phyloP scores from a whole-genome alignment of 2,888 invertebrate genomes.

The Lasioglossum morio region DNA sequence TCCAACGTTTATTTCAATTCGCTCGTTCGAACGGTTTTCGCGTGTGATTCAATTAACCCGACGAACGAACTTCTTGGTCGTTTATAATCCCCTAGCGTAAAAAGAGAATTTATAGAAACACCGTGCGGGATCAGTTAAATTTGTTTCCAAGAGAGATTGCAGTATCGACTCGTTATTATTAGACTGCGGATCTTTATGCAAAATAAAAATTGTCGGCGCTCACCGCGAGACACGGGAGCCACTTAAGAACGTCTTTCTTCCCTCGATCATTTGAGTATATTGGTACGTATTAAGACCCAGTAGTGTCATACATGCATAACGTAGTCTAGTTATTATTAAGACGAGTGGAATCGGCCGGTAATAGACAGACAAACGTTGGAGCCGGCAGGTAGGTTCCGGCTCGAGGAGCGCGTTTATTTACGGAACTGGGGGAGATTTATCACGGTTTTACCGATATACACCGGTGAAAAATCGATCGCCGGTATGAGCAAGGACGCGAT shows the following conservation, averaged over 20 bases:
- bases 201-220: too few relatives aligned
- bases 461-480: slow-evolving; percentile 32
- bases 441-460: slow-evolving; percentile 31
- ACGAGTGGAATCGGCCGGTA: not conserved
- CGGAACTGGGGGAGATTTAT: slow-evolving; percentile 23
- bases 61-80: not conserved
- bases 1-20: not conserved
- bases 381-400: not conserved
- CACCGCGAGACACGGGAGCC: too few relatives aligned
- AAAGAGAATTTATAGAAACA: not conserved
- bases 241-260: too few relatives aligned
- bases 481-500: slow-evolving; percentile 43
- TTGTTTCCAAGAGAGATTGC: not conserved
- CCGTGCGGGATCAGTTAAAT: not conserved
- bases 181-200: too few relatives aligned
- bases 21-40: not conserved
- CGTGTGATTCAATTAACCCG: not conserved
- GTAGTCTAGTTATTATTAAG: not conserved
- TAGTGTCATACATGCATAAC: too few relatives aligned
- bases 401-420: slow-evolving; percentile 34
- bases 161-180: not conserved
- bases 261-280: too few relatives aligned
- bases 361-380: not conserved
- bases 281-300: too few relatives aligned
- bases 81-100: not conserved